A percentile compares a stretch with the other conserved stretches of the same genome.
Conservation (phyloP, 2,797 vertebrate species). For the Naso thynnoides region DNA sequence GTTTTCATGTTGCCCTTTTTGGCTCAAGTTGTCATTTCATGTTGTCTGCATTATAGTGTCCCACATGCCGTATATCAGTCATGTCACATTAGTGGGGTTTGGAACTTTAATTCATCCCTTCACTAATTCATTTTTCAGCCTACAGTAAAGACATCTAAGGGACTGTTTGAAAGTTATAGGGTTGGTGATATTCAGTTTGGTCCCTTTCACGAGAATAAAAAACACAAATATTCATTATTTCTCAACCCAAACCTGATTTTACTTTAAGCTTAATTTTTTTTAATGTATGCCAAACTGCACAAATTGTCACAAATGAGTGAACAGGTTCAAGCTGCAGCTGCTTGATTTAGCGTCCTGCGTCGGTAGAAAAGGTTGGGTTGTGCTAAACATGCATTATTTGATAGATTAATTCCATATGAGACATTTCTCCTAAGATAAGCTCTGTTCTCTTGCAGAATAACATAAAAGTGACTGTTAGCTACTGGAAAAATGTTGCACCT, state of each 20-base stretch:
- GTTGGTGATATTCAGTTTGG: background rate
- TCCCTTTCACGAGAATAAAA: too few species aligned
- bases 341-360: background rate
- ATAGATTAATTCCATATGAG: background rate
- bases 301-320: too few species aligned
- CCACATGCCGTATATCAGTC: constrained; percentile 27
- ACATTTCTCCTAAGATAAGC: background rate
- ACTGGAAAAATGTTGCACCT: background rate
- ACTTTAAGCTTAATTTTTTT: too few species aligned
- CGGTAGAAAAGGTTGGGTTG: background rate
- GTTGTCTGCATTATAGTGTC: background rate
- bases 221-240: too few species aligned
- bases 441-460: background rate
- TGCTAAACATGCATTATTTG: background rate
- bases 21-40: background rate
- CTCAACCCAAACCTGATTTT: too few species aligned
- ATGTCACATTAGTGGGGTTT: constrained; percentile 40
- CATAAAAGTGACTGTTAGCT: background rate
- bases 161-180: background rate
- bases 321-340: too few species aligned
- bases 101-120: background rate
- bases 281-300: too few species aligned
- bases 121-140: background rate
- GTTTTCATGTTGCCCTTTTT: background rate
- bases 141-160: background rate